A percentile compares a stretch with the other conserved stretches of the same genome.
Conservation (phyloP, 2,888 invertebrate genomes). For the Lampropteryx suffumata region DNA sequence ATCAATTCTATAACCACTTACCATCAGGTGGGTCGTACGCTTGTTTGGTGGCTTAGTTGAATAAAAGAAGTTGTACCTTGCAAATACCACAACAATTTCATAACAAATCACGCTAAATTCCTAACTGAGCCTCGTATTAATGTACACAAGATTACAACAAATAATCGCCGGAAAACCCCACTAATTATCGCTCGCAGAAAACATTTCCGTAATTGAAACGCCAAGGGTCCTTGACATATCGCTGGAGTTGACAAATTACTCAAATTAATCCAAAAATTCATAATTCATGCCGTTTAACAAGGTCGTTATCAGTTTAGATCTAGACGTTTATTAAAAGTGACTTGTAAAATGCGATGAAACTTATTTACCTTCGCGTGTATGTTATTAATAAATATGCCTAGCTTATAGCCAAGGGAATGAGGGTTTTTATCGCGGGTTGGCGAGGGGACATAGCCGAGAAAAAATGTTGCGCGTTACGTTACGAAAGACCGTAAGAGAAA, state of each 20-base stretch:
- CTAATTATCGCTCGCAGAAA: neutral
- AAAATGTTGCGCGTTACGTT: too few species aligned
- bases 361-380: constrained; percentile 9
- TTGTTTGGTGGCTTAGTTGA: too few species aligned
- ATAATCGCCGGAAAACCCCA: neutral
- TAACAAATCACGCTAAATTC: too few species aligned
- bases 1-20: too few species aligned
- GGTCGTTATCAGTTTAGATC: constrained; percentile 7
- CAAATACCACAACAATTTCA: too few species aligned
- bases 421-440: too few species aligned
- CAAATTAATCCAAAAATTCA: neutral
- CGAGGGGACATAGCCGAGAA: too few species aligned
- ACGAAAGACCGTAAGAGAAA: too few species aligned
- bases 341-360: constrained; percentile 11
- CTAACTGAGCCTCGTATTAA: too few species aligned
- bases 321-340: constrained; percentile 7
- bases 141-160: too few species aligned
- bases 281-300: constrained; percentile 2
- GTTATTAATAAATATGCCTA: neutral
- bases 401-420: neutral
- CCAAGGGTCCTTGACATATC: neutral
- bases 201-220: constrained; percentile 15
- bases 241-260: constrained; percentile 2
- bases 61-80: too few species aligned
- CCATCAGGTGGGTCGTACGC: too few species aligned